Base-by-base conservation (phyloP, 2,888 invertebrate species). In the Morpho helenor region DNA sequence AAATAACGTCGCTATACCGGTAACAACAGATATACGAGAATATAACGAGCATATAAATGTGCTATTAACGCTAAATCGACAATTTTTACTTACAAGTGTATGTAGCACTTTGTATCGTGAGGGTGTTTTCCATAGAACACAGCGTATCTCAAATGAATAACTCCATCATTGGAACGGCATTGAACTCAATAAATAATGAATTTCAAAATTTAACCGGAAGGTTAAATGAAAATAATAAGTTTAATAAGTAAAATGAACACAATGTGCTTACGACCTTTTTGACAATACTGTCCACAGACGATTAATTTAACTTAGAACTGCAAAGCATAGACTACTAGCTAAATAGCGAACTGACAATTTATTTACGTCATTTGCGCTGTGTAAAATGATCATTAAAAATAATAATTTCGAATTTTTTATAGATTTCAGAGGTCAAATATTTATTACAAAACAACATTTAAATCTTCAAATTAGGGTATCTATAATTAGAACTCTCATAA, bases 71-170 rank as follows among this genome's bases (percentile, higher is more conserved):
- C 47, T 59, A 57, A 56, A 61, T 68, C 67, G 67, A 72, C 71
- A 74, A 70, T 57, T 63, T 64, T 59, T 68, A 86, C 87, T 87
- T 79, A 87, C 88, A 72, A 80, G 77, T 77, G 72, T 77, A 79
- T 80, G 72, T 76, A 73, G 76, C 73, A 73, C 77, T 80, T 73
- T 72, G 74, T 74, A 69, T 66, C 74, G 73, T 69, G 76, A 66
- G 77, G 78, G 68, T 71, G 75, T 79, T 75, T 87, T 85, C 84
- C 87, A 84, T 86, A 84, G 76, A 84, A 82, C 73, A 77, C 68
- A 65, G 57, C 63, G 73, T 69, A 59, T 71, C 69, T 84, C 71
- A 85, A 74, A 75, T 72, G 69, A 72, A 68, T 66, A 74, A 68
- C 76, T 77, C 76, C 86, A 84, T 86, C 61, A 58, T 76, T 64